These are phyloP conservation scores for Patella caerulea DNA, from an alignment of 2,888 invertebrate species.

Conservation along the genomic window DNA sequence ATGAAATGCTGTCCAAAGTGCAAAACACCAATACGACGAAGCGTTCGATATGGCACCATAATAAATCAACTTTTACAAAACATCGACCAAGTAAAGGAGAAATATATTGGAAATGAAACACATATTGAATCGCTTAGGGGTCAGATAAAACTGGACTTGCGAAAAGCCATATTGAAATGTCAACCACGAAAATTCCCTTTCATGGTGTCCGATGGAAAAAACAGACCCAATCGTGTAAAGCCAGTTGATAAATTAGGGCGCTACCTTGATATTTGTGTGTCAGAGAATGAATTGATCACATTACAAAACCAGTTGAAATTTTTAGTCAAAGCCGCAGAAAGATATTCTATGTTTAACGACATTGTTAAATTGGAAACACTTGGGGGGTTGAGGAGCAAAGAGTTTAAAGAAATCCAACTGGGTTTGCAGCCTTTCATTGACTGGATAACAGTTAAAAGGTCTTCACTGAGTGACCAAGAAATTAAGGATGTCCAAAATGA, in stretches of 20 bases:
- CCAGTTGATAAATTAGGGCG: not conserved
- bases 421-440: slow-evolving; percentile 20
- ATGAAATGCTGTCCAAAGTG: slow-evolving; percentile 76
- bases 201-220: not conserved
- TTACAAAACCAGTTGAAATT: slow-evolving; percentile 29
- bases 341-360: not conserved
- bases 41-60: slow-evolving; percentile 75
- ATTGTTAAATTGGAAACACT: not conserved
- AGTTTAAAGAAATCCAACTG: not conserved
- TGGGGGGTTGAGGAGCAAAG: not conserved
- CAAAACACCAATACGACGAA: slow-evolving; percentile 76
- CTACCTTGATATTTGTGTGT: not conserved
- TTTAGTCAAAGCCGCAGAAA: slow-evolving; percentile 12
- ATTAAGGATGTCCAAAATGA: slow-evolving; percentile 41
- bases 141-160: not conserved
- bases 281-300: slow-evolving; percentile 20
- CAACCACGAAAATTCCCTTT: not conserved
- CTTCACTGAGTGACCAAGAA: slow-evolving; percentile 41
- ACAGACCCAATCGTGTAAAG: too few relatives aligned
- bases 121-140: not conserved
- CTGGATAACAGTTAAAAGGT: slow-evolving; percentile 21
- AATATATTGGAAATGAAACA: slow-evolving; percentile 17
- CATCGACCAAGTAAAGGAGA: slow-evolving; percentile 63
- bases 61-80: slow-evolving; percentile 72
- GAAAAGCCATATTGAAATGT: not conserved